phyloP scores from a whole-genome alignment of 2,797 vertebrate species.

The Phoeniculus purpureus region DNA sequence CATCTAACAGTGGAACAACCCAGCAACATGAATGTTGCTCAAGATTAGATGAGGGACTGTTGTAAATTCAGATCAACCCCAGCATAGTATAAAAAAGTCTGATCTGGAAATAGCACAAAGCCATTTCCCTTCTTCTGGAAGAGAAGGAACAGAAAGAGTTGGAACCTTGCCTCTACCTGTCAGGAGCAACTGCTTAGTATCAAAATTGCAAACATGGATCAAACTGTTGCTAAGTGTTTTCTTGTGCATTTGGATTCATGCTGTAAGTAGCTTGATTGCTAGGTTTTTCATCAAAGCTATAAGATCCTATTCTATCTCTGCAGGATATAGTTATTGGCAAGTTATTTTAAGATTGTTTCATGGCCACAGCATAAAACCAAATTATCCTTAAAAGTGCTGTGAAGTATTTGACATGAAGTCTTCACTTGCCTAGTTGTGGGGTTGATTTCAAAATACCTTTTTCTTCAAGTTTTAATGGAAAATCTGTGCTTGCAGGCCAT shows the following conservation, averaged over 20 bases:
- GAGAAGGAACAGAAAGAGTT: background rate
- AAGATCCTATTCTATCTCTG: background rate
- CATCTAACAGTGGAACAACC: background rate
- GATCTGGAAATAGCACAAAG: background rate
- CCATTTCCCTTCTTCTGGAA: background rate
- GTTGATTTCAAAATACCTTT: conserved; percentile 19
- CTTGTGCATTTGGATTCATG: background rate
- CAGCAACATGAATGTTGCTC: background rate
- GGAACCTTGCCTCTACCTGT: background rate
- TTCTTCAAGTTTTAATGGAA: conserved; percentile 15
- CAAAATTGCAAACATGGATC: background rate
- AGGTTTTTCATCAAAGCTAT: background rate
- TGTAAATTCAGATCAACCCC: background rate
- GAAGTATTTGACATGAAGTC: background rate
- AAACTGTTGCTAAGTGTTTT: background rate
- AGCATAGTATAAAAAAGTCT: background rate
- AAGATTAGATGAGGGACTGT: background rate
- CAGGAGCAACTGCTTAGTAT: background rate
- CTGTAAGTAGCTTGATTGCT: background rate
- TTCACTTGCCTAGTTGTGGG: background rate
- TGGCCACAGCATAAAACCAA: background rate
- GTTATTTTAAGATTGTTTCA: conserved; percentile 25
- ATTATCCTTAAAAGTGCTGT: background rate
- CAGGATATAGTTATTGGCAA: background rate
- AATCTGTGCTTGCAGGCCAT: background rate